Base-by-base conservation (phyloP, 2,113 vertebrate genomes). In the Xyrauchen texanus region DNA sequence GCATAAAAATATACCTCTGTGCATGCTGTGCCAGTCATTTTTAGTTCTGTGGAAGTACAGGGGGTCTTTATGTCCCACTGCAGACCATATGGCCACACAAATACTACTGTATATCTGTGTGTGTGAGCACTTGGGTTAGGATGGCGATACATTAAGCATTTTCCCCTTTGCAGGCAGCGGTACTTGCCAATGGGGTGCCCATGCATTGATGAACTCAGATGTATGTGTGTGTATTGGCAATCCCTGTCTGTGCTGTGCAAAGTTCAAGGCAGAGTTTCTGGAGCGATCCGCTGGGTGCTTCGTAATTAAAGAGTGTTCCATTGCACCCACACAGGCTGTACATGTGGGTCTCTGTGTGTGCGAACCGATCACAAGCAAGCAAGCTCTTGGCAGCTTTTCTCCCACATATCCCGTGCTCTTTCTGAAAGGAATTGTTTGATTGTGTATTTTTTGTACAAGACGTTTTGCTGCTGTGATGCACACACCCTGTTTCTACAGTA, bases 251-350 rank as follows among this genome's bases (percentile, higher is more conserved):
- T 16, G 51, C 66, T 69, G 57, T 57, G 60, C 34, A 82, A 68
- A 78, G 68, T 78, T 78, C 81, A 82, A 68, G 76, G 76, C 70
- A 72, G 46, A 75, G 55, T 51, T 74, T 68, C 55, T 71, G 34
- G 44, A 47, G 47, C 42, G 10, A 76, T 53, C 62, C 21, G n/a
- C 76, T 77, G 57, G 69, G 6, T 74, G 16, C 76, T 57, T 52
- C 46, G 55, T 79, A 74, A 82, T 82, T 82, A 82, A 64, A 82
- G 74, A 64, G 63, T 66, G 68, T 47, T 57, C 60, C 61, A 63
- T 68, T 71, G 65, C 69, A 65, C 70, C 63, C 70, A 78, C 76
- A 78, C 15, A 81, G 46, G 16, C 67, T 68, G 46, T 60, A 11
- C 16, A 13, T 47, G 66, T 64, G 65, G 53, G 34, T 76, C 16